A percentile compares a stretch with the other conserved stretches of the same genome.
These are phyloP conservation scores for Dendronephthya gigantea DNA, from an alignment of 64 coral and sea anemone species.

Conservation along the genomic window DNA sequence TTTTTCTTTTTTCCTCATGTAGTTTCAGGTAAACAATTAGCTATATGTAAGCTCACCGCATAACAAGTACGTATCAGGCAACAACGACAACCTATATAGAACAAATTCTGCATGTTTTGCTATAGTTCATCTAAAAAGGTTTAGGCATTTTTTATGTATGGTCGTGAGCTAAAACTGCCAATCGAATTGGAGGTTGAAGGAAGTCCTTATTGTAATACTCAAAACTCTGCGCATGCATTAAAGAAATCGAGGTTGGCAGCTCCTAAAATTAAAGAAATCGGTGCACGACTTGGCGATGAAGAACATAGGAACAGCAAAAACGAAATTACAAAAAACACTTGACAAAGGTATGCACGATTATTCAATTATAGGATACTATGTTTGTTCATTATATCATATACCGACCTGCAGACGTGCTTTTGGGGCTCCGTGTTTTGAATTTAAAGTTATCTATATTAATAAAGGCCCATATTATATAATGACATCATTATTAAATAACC, in stretches of 20 bases:
- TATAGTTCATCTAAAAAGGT: neutral
- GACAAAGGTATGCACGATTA: neutral
- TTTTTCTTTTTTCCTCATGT: too few relatives aligned
- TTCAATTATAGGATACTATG: too few relatives aligned
- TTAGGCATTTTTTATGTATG: conserved; percentile 5
- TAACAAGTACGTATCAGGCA: too few relatives aligned
- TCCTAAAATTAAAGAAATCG: neutral
- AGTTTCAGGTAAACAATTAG: too few relatives aligned
- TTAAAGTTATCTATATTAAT: too few relatives aligned
- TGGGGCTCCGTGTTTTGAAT: too few relatives aligned
- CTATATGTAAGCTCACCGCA: too few relatives aligned
- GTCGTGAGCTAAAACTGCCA: neutral
- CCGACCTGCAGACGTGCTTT: too few relatives aligned
- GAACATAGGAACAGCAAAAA: conserved; percentile 1
- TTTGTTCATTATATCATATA: too few relatives aligned
- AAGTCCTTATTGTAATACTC: neutral
- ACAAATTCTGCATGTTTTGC: conserved; percentile 28
- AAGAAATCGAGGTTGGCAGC: too few relatives aligned
- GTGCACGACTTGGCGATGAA: neutral
- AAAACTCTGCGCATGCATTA: neutral
- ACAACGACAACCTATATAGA: conserved; percentile 13
- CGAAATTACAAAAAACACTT: neutral
- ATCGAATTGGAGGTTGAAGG: neutral
- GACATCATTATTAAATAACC: too few relatives aligned
- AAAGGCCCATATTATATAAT: too few relatives aligned